These are phyloP conservation scores for Naso thynnoides DNA, from an alignment of 2,797 vertebrate genomes.

Conservation along the genomic window DNA sequence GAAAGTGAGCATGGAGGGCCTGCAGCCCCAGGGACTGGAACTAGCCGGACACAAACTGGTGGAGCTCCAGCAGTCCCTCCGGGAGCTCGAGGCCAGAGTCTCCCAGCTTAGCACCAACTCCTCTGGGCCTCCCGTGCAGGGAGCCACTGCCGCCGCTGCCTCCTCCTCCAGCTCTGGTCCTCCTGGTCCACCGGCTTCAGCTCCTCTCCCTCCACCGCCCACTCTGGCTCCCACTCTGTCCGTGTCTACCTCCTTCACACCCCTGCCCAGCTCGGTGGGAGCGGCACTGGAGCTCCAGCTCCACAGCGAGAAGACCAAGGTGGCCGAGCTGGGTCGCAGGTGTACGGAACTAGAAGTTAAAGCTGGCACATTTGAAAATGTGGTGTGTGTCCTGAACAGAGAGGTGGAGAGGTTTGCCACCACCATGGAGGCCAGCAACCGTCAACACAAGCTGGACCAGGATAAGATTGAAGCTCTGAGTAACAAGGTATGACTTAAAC, in stretches of 20 bases:
- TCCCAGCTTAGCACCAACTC: conserved; percentile 83
- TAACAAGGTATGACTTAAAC: conserved; percentile 86
- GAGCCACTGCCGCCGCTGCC: conserved; percentile 70
- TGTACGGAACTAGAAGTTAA: conserved; percentile 92
- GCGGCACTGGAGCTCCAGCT: conserved; percentile 87
- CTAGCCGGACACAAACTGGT: conserved; percentile 87
- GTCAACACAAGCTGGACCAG: conserved; percentile 94
- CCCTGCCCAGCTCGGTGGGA: conserved; percentile 84
- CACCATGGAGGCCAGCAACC: conserved; percentile 91
- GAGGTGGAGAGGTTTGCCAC: conserved; percentile 93
- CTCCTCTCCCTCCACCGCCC: conserved; percentile 71
- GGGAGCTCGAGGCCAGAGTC: conserved; percentile 86
- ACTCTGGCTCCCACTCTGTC: conserved; percentile 75
- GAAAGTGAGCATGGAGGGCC: conserved; percentile 89
- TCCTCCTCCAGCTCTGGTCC: conserved; percentile 72
- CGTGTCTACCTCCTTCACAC: conserved; percentile 84
- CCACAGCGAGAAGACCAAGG: conserved; percentile 87
- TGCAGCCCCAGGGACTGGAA: conserved; percentile 88
- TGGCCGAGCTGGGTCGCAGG: conserved; percentile 86
- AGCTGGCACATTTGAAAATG: conserved; percentile 94
- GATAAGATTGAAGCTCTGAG: conserved; percentile 94
- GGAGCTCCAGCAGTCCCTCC: conserved; percentile 86
- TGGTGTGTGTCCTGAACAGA: conserved; percentile 96
- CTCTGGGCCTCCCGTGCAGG: conserved; percentile 87
- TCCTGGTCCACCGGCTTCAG: conserved; percentile 57